phyloP scores from a whole-genome alignment of 2,888 invertebrate genomes.

The Morpho deidamia region DNA sequence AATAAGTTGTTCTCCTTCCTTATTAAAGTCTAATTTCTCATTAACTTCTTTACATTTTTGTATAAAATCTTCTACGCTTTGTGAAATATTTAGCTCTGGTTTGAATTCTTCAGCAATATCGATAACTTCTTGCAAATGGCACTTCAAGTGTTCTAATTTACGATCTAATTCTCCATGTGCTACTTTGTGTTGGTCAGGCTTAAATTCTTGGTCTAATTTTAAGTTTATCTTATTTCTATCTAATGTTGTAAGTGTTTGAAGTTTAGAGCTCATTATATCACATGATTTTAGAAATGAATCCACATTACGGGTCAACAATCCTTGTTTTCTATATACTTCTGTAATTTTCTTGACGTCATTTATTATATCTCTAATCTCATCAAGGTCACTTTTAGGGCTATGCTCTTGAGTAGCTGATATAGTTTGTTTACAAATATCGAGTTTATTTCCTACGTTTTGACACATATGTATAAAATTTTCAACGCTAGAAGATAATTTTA shows the following conservation, averaged over 20 bases:
- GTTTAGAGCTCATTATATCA: neutral
- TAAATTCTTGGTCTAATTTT: neutral
- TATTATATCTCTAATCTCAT: neutral
- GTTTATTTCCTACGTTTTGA: neutral
- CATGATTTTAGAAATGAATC: conserved; percentile 2
- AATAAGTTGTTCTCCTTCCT: neutral
- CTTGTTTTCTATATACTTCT: neutral
- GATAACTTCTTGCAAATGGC: conserved; percentile 29
- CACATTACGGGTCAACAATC: neutral
- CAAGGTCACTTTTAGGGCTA: neutral
- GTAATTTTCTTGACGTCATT: neutral
- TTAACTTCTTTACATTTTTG: conserved; percentile 28
- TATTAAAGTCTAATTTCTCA: conserved; percentile 23
- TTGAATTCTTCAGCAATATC: conserved; percentile 28
- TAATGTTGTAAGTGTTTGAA: neutral
- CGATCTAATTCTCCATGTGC: conserved; percentile 18
- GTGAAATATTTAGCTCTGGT: conserved; percentile 21
- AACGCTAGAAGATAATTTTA: conserved; percentile 26
- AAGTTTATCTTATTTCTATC: neutral
- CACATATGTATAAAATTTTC: conserved; percentile 27
- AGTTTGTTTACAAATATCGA: neutral
- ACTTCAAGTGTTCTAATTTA: conserved; percentile 30
- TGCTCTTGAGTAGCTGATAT: neutral
- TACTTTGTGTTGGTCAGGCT: neutral
- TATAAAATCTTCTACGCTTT: conserved; percentile 31